These are phyloP conservation scores for Bombus huntii DNA, from an alignment of 1,140 invertebrate species.

Conservation along the genomic window DNA sequence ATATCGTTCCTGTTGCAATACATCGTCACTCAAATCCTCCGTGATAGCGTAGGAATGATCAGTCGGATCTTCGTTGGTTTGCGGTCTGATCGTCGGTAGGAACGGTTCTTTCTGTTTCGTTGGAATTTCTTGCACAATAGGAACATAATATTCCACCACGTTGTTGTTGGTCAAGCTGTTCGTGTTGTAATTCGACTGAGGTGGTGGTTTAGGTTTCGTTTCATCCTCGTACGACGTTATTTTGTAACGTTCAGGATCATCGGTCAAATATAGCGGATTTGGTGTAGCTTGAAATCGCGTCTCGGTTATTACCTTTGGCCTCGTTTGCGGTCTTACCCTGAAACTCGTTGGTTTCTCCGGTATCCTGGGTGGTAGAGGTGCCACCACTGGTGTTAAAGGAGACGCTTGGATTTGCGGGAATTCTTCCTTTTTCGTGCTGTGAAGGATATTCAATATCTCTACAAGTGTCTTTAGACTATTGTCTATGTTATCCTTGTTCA, in stretches of 20 bases:
- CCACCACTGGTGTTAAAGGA: not conserved
- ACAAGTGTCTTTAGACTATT: constrained; percentile 89
- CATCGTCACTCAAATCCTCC: constrained; percentile 69
- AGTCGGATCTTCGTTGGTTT: constrained; percentile 46
- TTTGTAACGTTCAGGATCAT: constrained; percentile 62
- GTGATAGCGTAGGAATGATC: constrained; percentile 70
- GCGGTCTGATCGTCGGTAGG: constrained; percentile 31
- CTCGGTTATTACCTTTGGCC: constrained; percentile 77
- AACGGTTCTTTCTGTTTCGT: constrained; percentile 54
- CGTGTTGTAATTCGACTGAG: constrained; percentile 15
- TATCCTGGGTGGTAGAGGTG: not conserved
- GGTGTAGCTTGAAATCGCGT: constrained; percentile 73
- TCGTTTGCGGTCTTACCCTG: constrained; percentile 54
- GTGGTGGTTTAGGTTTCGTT: not conserved
- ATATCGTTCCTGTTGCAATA: constrained; percentile 66
- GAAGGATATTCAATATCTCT: constrained; percentile 87
- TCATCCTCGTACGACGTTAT: constrained; percentile 27
- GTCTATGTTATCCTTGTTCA: constrained; percentile 89
- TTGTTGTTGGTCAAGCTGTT: constrained; percentile 58
- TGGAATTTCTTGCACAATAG: constrained; percentile 73
- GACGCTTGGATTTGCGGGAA: constrained; percentile 15
- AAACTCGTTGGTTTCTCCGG: constrained; percentile 50
- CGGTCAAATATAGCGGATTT: constrained; percentile 61
- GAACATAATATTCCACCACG: constrained; percentile 74
- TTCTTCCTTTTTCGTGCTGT: constrained; percentile 72